Base-by-base conservation (phyloP, 2,888 invertebrate species). In the Acleris laterana region DNA sequence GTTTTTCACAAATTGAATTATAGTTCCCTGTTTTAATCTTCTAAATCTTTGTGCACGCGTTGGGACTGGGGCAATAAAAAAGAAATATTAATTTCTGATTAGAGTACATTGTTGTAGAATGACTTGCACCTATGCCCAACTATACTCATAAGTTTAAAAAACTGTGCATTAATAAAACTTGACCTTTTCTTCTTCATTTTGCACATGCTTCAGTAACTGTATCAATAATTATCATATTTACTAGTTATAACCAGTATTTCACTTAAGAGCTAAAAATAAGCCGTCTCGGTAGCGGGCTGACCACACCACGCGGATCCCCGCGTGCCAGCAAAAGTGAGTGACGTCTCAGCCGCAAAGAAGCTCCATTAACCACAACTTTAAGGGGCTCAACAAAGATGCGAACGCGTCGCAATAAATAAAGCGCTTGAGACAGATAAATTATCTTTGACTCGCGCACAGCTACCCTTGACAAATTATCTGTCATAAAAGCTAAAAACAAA, bases 391-490 rank as follows among this genome's bases (percentile, higher is more conserved):
- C 83, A 79, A 79, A 87, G 89, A 90, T 85, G 85, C 87, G 88
- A 88, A 89, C 88, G 85, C 87, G 87, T 81, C 80, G 83, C 87
- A 90, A 91, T 91, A 92, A 92, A 91, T 92, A 91, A 91, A 88
- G 87, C 85, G 84, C 84, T 86, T 83, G 89, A 91, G 90, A 90
- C 90, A 90, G 89, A 92, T 91, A 91, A 91, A 91, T 92, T 91
- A 91, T 90, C 88, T 91, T 91, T 90, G 91, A 90, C 90, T 92
- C 82, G 84, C 83, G 82, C 85, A 86, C 83, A 85, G 88, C 84
- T 82, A 87, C 86, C 83, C 84, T 82, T 90, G 90, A 92, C 90
- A 90, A 91, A 92, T 91, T 89, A 86, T 87, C 88, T 88, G 90
- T 90, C 91, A 90, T 90, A 90, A 88, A 87, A 87, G 86, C 86